Base-by-base conservation (phyloP, 2,113 vertebrate species). In the Zeus faber region DNA sequence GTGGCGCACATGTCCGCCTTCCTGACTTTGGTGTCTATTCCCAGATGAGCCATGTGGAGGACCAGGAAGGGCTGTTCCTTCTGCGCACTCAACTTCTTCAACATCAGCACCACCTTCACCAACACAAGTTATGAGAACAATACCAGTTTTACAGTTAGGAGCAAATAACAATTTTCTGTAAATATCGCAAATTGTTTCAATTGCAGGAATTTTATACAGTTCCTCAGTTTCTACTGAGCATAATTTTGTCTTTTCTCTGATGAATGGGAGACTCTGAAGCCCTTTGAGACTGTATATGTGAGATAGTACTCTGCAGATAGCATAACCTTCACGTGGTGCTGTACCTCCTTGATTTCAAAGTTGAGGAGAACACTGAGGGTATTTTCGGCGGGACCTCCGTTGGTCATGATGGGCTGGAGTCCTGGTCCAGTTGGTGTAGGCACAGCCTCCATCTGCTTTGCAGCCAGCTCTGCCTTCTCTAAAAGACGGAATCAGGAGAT, bases 341-440 rank as follows among this genome's bases (percentile, higher is more conserved):
- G 7, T 31, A 98, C 96, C 93, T 96, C 88, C 80, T 90, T 91
- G 51, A 99, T 92, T 90, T 96, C 93, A 81, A 98, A 95, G 70
- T 92, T 91, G 24, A 99, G 87, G 0, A 94, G 84, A 45, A 98
- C 40, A 25, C 87, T 93, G 70, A 93, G 41, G 2, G 78, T 47
- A 61, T 94, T 91, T 54, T 91, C 88, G 16, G 49, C 52, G 18
- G 40, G 35, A 6, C 1, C 64, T 26, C 57, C 70, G 3, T 60
- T 73, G 33, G 33, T 48, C 6, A 57, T 0, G 0, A 23, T n/a
- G 2, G 8, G 8, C 22, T 4, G 61, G 1, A 14, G 45, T 4
- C 53, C 49, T 16, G 53, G 14, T 51, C 35, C 65, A 23, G 58
- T 22, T 27, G 53, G 56, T 43, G 67, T 56, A 5, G 67, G 17